Percentiles rank a stretch among this genome's conserved stretches.
Evolutionary conservation across 2,113 vertebrate genomes (phyloP).

Genomic region (Pituophis catenifer): DNA sequence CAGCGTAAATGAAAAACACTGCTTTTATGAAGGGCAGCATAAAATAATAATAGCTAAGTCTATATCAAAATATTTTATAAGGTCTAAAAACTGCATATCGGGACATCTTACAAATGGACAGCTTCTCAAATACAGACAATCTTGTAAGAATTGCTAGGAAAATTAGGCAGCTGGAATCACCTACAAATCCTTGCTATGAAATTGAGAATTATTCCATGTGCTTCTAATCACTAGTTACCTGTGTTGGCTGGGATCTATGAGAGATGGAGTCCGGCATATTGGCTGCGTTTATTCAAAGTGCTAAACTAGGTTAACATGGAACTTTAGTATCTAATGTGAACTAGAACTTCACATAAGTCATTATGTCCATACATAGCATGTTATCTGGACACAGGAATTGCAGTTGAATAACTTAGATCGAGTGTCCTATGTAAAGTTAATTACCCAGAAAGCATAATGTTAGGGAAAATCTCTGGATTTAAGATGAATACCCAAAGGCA

Average conservation of each 20-base stretch:
- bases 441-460: background rate
- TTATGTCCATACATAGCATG: background rate
- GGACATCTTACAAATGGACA: background rate
- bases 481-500: background rate
- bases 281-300: background rate
- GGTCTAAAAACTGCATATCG: background rate
- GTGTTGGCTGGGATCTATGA: background rate
- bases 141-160: background rate
- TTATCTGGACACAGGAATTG: background rate
- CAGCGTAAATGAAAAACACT: background rate
- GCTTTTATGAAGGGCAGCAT: background rate
- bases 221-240: background rate
- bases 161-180: background rate
- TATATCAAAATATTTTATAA: background rate
- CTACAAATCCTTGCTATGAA: background rate
- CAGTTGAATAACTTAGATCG: background rate
- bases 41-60: background rate
- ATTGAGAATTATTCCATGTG: background rate
- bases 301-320: background rate
- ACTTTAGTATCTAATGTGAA: background rate
- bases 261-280: background rate
- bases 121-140: background rate
- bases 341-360: background rate
- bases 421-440: background rate
- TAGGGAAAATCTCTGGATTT: background rate